Evolutionary conservation across 2,888 invertebrate genomes (phyloP).

Genomic region (Shargacucullia verbasci): DNA sequence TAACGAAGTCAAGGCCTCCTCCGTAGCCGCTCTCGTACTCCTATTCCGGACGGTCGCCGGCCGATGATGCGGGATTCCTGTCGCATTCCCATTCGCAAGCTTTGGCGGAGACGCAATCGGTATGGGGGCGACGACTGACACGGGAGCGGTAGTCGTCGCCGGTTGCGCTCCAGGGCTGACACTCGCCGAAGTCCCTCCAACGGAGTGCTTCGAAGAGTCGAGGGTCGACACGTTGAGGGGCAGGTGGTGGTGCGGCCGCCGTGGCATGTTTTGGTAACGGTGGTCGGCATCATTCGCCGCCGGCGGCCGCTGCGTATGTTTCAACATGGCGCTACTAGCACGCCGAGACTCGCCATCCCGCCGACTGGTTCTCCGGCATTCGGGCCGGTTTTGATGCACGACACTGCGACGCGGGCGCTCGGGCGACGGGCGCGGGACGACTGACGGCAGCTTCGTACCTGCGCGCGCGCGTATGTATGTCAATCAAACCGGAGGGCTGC

Average conservation of each 20-base stretch:
- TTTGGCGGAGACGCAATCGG: constrained; percentile 82
- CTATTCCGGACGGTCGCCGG: constrained; percentile 73
- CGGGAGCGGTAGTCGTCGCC: constrained; percentile 61
- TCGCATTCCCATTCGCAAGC: constrained; percentile 88
- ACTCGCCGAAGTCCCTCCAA: constrained; percentile 88
- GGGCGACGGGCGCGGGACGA: constrained; percentile 73
- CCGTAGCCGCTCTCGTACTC: constrained; percentile 80
- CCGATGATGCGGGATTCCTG: constrained; percentile 81
- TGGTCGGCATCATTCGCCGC: constrained; percentile 87
- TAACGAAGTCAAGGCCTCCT: constrained; percentile 95
- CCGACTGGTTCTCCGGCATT: constrained; percentile 82
- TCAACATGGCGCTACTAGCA: constrained; percentile 90
- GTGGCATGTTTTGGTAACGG: constrained; percentile 88
- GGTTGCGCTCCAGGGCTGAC: constrained; percentile 88
- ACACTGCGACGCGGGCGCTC: constrained; percentile 67
- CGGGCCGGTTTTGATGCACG: constrained; percentile 67
- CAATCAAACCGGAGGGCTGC: constrained; percentile 76
- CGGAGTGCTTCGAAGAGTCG: constrained; percentile 91
- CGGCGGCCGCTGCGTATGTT: constrained; percentile 91
- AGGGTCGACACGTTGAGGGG: constrained; percentile 92
- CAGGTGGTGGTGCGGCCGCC: constrained; percentile 90
- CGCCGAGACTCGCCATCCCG: constrained; percentile 81
- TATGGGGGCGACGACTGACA: constrained; percentile 72
- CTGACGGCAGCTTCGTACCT: constrained; percentile 70
- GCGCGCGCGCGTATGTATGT: constrained; percentile 78